These are phyloP conservation scores for Caenorhabditis zanzibari DNA, from an alignment of 2,888 invertebrate species.

Conservation along the genomic window DNA sequence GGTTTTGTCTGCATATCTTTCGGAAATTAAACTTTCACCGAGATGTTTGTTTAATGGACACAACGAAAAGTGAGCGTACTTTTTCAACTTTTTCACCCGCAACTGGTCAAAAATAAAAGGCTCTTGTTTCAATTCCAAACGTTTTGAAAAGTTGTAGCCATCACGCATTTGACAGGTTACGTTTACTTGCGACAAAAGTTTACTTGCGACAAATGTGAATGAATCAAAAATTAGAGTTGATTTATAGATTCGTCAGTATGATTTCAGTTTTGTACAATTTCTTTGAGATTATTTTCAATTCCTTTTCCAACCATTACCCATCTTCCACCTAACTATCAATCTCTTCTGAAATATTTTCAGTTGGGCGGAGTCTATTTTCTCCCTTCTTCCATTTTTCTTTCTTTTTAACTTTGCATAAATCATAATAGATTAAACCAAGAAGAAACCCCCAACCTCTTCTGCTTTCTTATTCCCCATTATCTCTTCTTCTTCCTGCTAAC, in stretches of 20 bases:
- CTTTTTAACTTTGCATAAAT: constrained; percentile 36
- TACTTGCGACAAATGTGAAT: too few species aligned
- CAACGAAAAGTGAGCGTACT: constrained; percentile 1
- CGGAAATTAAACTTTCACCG: constrained; percentile 36
- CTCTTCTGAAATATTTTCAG: background rate
- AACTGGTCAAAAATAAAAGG: constrained; percentile 12
- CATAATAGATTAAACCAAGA: constrained; percentile 41
- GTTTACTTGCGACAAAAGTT: too few species aligned
- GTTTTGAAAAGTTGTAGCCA: background rate
- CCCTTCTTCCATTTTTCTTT: background rate
- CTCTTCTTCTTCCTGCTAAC: background rate
- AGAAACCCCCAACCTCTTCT: constrained; percentile 18
- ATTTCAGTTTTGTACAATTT: too few species aligned
- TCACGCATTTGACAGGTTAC: background rate
- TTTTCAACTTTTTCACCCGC: constrained; percentile 6
- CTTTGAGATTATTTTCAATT: background rate
- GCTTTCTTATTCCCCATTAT: background rate
- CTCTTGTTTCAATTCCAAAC: constrained; percentile 30
- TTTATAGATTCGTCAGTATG: too few species aligned
- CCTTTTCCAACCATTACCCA: background rate
- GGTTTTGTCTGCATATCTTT: constrained; percentile 5
- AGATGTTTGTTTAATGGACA: constrained; percentile 34
- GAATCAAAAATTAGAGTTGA: background rate
- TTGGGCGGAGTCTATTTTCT: constrained; percentile 16
- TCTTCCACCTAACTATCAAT: background rate